phyloP scores from a whole-genome alignment of 2,888 invertebrate species.

The Sabellastarte sp. region DNA sequence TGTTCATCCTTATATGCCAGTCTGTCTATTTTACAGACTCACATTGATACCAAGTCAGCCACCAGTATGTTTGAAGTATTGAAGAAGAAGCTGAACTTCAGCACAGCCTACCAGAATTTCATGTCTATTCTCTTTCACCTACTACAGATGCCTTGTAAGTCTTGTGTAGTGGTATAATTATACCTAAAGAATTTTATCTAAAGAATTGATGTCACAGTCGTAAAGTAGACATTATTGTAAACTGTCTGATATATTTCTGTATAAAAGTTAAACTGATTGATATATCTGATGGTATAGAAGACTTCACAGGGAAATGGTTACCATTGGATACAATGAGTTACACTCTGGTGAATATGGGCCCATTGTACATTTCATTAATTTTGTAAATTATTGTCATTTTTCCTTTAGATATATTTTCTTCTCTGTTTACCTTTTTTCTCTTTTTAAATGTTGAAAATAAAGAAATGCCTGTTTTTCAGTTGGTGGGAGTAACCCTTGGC shows the following conservation, averaged over 20 bases:
- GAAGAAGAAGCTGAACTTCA: constrained; percentile 83
- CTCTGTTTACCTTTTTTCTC: background rate
- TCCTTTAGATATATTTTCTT: background rate
- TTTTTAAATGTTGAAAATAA: constrained; percentile 54
- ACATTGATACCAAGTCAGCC: constrained; percentile 92
- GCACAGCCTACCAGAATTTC: constrained; percentile 83
- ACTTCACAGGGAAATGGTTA: too few species aligned
- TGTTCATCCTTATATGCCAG: background rate
- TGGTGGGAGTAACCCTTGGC: constrained; percentile 61
- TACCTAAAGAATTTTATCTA: too few species aligned
- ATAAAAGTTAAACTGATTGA: too few species aligned
- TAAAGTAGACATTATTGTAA: too few species aligned
- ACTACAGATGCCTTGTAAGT: constrained; percentile 76
- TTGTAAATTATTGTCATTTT: background rate
- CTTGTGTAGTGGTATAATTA: too few species aligned
- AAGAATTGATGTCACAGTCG: too few species aligned
- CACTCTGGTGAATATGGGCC: background rate
- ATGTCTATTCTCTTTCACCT: constrained; percentile 86
- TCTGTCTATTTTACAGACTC: constrained; percentile 64
- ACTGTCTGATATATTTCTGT: too few species aligned
- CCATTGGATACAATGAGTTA: background rate
- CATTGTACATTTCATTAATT: background rate
- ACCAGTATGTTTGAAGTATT: constrained; percentile 88
- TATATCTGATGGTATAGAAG: too few species aligned
- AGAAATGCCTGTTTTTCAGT: constrained; percentile 61